Percentiles rank a stretch among this genome's conserved stretches.
phyloP scores from a whole-genome alignment of 2,888 invertebrate species.

The Caenorhabditis drosophilae region DNA sequence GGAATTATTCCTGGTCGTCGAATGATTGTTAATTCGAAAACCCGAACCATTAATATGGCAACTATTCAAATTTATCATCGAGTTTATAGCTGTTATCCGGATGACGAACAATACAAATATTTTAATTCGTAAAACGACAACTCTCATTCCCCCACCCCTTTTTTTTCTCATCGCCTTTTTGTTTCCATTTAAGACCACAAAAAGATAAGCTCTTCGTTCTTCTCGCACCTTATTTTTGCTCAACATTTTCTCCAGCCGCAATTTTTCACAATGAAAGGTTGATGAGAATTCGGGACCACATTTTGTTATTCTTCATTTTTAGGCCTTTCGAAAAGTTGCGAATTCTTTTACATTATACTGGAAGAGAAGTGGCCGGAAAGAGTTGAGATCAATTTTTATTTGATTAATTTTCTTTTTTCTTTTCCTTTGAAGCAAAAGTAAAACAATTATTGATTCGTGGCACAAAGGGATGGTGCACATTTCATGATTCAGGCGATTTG shows the following conservation, averaged over 20 bases:
- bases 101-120: background rate
- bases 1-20: slow-evolving; percentile 37
- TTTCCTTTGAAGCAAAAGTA: slow-evolving; percentile 9
- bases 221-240: slow-evolving; percentile 37
- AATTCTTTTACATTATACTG: slow-evolving; percentile 14
- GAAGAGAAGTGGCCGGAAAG: slow-evolving; percentile 4
- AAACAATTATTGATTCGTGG: slow-evolving; percentile 7
- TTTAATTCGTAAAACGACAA: slow-evolving; percentile 10
- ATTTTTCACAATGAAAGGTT: slow-evolving; percentile 36
- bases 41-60: slow-evolving; percentile 7
- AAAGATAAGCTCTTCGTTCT: slow-evolving; percentile 45
- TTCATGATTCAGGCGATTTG: background rate
- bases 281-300: background rate
- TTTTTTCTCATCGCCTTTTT: background rate
- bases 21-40: slow-evolving; percentile 8
- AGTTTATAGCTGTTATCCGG: slow-evolving; percentile 11
- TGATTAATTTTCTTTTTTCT: background rate
- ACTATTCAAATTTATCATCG: slow-evolving; percentile 1
- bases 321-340: slow-evolving; percentile 27
- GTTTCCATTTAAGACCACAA: slow-evolving; percentile 2
- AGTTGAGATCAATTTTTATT: background rate
- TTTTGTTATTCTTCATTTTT: background rate
- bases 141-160: too few species aligned
- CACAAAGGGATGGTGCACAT: slow-evolving; percentile 15
- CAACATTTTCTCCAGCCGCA: slow-evolving; percentile 39